phyloP scores from a whole-genome alignment of 2,797 vertebrate genomes.

The Spheniscus humboldti region DNA sequence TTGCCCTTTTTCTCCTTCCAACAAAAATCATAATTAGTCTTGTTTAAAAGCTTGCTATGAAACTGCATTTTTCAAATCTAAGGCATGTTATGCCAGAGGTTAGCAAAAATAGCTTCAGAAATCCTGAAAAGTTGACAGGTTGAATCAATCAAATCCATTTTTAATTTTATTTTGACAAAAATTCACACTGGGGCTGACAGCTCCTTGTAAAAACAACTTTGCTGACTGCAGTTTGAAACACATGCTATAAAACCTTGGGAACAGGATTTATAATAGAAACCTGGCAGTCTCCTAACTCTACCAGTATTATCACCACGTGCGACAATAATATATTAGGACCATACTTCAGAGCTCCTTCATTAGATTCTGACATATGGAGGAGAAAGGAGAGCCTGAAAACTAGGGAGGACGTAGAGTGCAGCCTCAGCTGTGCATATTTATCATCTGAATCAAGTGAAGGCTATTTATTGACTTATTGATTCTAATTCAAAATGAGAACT shows the following conservation, averaged over 20 bases:
- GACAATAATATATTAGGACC: constrained; percentile 54
- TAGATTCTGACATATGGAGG: constrained; percentile 47
- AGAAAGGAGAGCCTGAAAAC: constrained; percentile 43
- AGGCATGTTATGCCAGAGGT: constrained; percentile 50
- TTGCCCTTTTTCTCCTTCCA: neutral
- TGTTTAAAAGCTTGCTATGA: constrained; percentile 20
- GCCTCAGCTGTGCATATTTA: constrained; percentile 63
- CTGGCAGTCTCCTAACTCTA: neutral
- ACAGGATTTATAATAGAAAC: constrained; percentile 23
- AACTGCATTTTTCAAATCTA: constrained; percentile 56
- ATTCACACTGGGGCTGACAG: constrained; percentile 51
- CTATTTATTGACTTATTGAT: constrained; percentile 69
- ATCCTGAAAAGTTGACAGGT: constrained; percentile 50
- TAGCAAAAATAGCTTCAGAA: constrained; percentile 57
- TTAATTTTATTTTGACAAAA: constrained; percentile 65
- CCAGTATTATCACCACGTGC: constrained; percentile 31
- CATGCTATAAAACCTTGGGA: neutral
- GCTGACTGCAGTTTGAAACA: constrained; percentile 49
- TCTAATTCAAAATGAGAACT: constrained; percentile 63
- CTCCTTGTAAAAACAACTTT: constrained; percentile 50
- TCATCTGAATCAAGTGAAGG: constrained; percentile 52
- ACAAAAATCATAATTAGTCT: constrained; percentile 13
- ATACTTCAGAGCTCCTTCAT: constrained; percentile 49
- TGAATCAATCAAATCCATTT: constrained; percentile 68
- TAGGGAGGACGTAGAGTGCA: neutral